Conservation (phyloP, 2,888 invertebrate species). For the Fissipunctia ypsillon region DNA sequence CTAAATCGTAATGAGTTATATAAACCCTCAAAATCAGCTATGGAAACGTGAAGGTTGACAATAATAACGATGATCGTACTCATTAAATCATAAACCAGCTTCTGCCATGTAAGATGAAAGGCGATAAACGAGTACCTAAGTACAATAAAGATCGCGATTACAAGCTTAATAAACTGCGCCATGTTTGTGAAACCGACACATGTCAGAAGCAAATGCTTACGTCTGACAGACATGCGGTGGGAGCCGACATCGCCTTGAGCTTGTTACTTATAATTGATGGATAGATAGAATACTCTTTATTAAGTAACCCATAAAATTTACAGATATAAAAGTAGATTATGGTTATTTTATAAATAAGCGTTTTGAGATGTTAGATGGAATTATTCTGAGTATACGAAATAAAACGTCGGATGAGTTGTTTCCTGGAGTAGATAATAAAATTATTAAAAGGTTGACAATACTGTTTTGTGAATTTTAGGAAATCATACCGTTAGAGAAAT, state of each 20-base stretch:
- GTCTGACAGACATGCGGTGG: slow-evolving; percentile 52
- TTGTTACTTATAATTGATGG: slow-evolving; percentile 18
- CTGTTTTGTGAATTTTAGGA: background rate
- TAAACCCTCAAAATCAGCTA: background rate
- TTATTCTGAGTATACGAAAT: background rate
- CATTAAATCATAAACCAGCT: background rate
- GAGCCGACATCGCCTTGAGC: slow-evolving; percentile 10
- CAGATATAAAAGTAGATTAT: too few species aligned
- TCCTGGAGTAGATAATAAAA: background rate
- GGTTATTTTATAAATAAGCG: slow-evolving; percentile 20
- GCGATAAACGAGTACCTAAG: background rate
- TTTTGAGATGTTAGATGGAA: background rate
- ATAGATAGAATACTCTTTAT: too few species aligned
- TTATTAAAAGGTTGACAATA: background rate
- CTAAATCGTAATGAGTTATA: background rate
- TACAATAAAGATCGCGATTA: slow-evolving; percentile 32
- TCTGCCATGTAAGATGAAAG: background rate
- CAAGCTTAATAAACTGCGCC: slow-evolving; percentile 35
- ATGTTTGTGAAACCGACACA: slow-evolving; percentile 45
- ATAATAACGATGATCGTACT: background rate
- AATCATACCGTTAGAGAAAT: background rate
- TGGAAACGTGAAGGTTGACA: background rate
- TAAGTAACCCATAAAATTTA: too few species aligned
- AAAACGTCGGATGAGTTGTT: background rate
- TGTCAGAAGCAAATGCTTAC: slow-evolving; percentile 25